phyloP scores from a whole-genome alignment of 1,140 invertebrate genomes.

The Galleria mellonella region DNA sequence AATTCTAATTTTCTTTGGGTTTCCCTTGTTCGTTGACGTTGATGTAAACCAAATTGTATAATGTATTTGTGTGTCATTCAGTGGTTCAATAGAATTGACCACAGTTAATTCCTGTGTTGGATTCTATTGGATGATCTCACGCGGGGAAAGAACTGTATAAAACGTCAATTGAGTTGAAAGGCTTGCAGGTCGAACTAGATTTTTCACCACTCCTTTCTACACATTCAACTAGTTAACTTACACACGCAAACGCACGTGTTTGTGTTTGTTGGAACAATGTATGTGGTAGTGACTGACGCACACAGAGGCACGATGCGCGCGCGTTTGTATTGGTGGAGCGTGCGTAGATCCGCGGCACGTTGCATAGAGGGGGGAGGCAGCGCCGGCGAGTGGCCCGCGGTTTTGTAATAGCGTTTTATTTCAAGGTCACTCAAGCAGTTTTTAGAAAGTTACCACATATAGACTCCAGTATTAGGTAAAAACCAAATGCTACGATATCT shows the following conservation, averaged over 20 bases:
- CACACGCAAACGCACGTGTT: slow-evolving; percentile 20
- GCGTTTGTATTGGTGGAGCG: slow-evolving; percentile 33
- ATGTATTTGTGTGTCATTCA: slow-evolving; percentile 14
- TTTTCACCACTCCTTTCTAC: slow-evolving; percentile 68
- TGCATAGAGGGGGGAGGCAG: slow-evolving; percentile 50
- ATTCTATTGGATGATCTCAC: slow-evolving; percentile 1
- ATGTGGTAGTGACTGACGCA: slow-evolving; percentile 31
- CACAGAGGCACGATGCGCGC: slow-evolving; percentile 29
- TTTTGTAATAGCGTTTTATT: slow-evolving; percentile 74
- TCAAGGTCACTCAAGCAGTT: slow-evolving; percentile 74
- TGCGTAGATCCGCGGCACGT: slow-evolving; percentile 50
- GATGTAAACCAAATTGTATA: slow-evolving; percentile 12
- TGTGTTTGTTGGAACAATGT: slow-evolving; percentile 18
- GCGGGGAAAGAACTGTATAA: slow-evolving; percentile 4
- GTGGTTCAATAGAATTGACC: slow-evolving; percentile 1
- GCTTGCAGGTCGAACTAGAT: slow-evolving; percentile 42
- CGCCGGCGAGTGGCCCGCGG: slow-evolving; percentile 61
- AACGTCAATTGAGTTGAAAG: slow-evolving; percentile 12
- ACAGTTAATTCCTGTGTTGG: slow-evolving; percentile 4
- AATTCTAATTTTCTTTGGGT: slow-evolving; percentile 7
- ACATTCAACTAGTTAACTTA: slow-evolving; percentile 23
- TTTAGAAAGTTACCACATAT: slow-evolving; percentile 73
- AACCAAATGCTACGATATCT: slow-evolving; percentile 4
- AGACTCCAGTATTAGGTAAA: slow-evolving; percentile 39
- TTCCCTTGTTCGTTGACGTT: slow-evolving; percentile 16